Conservation (phyloP, 2,888 invertebrate species). For the Hypsopygia costalis region DNA sequence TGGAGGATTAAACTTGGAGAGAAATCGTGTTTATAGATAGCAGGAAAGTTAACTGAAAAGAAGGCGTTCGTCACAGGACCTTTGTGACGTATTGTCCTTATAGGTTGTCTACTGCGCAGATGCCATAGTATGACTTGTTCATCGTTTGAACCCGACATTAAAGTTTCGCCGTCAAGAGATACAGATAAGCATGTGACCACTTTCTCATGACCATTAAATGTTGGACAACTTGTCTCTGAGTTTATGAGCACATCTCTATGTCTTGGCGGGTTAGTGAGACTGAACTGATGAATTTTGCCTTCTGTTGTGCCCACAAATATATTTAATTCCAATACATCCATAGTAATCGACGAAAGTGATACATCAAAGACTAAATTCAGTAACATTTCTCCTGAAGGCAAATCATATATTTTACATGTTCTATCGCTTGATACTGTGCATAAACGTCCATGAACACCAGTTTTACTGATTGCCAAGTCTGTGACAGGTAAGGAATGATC, state of each 20-base stretch:
- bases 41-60: constrained; percentile 81
- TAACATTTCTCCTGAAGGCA: constrained; percentile 84
- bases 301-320: constrained; percentile 87
- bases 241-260: constrained; percentile 83
- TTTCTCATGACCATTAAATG: constrained; percentile 85
- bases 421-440: constrained; percentile 90
- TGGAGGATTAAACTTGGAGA: constrained; percentile 79
- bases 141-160: constrained; percentile 90
- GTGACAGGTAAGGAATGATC: constrained; percentile 91
- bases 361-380: constrained; percentile 87
- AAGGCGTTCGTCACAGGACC: constrained; percentile 87
- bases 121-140: constrained; percentile 90
- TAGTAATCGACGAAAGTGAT: constrained; percentile 83
- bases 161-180: constrained; percentile 84
- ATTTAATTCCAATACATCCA: constrained; percentile 85
- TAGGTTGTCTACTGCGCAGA: constrained; percentile 86
- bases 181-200: constrained; percentile 86
- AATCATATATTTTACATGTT: constrained; percentile 90
- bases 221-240: constrained; percentile 63
- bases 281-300: constrained; percentile 86
- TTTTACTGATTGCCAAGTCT: constrained; percentile 87
- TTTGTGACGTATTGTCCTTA: constrained; percentile 85
- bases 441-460: constrained; percentile 85
- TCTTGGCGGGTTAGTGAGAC: constrained; percentile 84
- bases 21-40: constrained; percentile 81